A percentile compares a stretch with the other conserved stretches of the same genome.
phyloP scores from a whole-genome alignment of 2,888 invertebrate genomes.

The Magallana nippona region DNA sequence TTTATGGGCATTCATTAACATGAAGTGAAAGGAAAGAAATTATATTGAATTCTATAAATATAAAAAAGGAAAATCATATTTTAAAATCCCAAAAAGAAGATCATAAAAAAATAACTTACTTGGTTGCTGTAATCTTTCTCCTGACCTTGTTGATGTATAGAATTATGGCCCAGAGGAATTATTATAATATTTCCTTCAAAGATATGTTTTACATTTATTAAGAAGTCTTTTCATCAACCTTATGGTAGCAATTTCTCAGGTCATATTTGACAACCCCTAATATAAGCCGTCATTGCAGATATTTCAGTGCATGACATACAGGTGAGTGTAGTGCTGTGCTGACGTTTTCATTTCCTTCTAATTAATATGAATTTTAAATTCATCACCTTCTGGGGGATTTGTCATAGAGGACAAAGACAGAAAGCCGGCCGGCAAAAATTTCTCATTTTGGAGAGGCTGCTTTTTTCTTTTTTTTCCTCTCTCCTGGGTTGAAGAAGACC shows the following conservation, averaged over 20 bases:
- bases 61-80: no score
- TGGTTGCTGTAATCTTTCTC: background rate
- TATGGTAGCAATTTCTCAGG: no score
- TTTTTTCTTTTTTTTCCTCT: background rate
- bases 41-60: no score
- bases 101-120: background rate
- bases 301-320: background rate
- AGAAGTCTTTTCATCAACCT: no score
- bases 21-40: no score
- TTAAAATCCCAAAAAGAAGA: background rate
- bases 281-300: background rate
- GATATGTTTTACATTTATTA: no score
- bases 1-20: no score
- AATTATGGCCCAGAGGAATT: no score
- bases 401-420: background rate
- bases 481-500: background rate
- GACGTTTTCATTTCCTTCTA: constrained; percentile 30
- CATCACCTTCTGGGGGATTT: constrained; percentile 2
- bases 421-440: background rate
- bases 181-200: no score
- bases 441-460: no score
- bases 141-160: background rate
- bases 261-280: background rate
- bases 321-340: constrained; percentile 11
- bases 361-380: constrained; percentile 42